These are phyloP conservation scores for Stratiomys singularior DNA, from an alignment of 2,888 invertebrate genomes.

Conservation along the genomic window DNA sequence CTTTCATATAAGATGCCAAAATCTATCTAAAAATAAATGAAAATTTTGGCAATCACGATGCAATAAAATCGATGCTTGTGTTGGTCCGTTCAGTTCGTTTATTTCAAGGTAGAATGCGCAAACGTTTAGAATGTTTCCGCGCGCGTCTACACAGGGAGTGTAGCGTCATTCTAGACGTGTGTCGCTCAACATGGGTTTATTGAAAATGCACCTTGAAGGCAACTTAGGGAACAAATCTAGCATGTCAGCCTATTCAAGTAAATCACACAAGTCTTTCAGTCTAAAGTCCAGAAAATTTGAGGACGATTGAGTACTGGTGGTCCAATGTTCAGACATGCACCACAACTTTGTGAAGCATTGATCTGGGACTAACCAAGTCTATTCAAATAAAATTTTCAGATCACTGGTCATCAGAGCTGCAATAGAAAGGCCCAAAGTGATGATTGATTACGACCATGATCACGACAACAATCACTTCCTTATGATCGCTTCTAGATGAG, in stretches of 20 bases:
- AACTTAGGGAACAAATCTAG: too few species aligned
- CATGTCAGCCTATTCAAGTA: not conserved
- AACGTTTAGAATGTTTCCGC: not conserved
- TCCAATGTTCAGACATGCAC: not conserved
- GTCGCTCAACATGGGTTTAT: not conserved
- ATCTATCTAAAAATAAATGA: constrained; percentile 28
- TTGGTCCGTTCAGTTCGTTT: not conserved
- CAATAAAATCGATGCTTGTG: constrained; percentile 13
- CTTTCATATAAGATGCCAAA: constrained; percentile 25
- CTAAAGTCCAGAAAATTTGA: not conserved
- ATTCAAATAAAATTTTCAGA: too few species aligned
- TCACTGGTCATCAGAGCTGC: not conserved
- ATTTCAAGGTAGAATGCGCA: constrained; percentile 19
- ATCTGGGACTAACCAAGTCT: too few species aligned
- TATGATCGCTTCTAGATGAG: not conserved
- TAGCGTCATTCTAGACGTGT: not conserved
- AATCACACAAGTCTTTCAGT: not conserved
- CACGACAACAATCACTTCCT: not conserved
- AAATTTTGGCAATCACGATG: constrained; percentile 19
- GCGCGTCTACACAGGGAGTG: not conserved
- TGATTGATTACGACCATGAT: not conserved
- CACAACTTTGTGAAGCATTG: not conserved
- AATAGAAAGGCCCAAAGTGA: not conserved
- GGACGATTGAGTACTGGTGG: not conserved
- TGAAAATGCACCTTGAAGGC: not conserved